Evolutionary conservation across 2,113 vertebrate genomes (phyloP).

Genomic region (Sardina pilchardus): DNA sequence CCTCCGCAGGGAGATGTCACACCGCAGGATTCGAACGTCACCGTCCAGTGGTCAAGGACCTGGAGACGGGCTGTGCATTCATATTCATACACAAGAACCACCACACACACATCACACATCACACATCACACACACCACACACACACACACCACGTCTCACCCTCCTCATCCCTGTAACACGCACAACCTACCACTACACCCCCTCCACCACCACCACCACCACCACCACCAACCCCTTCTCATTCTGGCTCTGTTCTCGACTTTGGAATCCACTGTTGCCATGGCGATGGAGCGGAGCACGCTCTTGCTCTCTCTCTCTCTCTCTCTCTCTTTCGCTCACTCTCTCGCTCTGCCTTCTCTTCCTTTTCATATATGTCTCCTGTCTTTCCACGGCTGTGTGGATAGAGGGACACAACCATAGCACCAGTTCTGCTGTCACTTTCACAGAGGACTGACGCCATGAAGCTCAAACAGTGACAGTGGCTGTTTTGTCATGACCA

Average conservation of each 20-base stretch:
- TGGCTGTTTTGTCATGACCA: neutral
- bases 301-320: constrained; percentile 42
- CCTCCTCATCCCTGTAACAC: neutral
- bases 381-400: constrained; percentile 34
- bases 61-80: neutral
- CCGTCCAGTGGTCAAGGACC: neutral
- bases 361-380: constrained; percentile 26
- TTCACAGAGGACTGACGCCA: neutral
- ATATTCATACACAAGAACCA: neutral
- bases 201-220: neutral
- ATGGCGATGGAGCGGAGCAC: constrained; percentile 68
- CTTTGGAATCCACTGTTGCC: constrained; percentile 77
- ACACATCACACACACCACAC: neutral
- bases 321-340: neutral
- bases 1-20: neutral
- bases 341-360: constrained; percentile 26
- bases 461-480: neutral
- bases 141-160: neutral
- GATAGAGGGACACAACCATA: constrained; percentile 2
- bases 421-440: neutral
- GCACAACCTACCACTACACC: neutral
- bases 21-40: neutral
- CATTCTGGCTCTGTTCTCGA: constrained; percentile 60
- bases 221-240: constrained; percentile 43
- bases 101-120: neutral